Evolutionary conservation across 2,888 invertebrate species (phyloP), one percentile per base, ranked within the genome.

Genomic region (Euzophera pinguis): DNA sequence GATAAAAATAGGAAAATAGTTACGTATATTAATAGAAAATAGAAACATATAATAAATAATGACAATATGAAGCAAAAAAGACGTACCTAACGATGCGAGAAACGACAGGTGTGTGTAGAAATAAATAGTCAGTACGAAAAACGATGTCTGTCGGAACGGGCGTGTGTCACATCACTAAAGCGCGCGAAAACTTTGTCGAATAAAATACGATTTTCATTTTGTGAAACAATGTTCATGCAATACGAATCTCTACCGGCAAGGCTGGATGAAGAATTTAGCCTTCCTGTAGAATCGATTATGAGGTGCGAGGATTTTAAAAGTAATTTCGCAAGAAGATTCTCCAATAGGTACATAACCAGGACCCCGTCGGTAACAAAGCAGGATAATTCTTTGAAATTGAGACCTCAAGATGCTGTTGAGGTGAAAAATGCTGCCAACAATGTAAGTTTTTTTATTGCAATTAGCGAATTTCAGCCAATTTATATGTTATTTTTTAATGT

Each of bases 301-400:
- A 77, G 79, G 64, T 88, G 87, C 66, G 87, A 88, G 60, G 86
- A 90, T 64, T 90, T 90, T 62, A 90, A 90, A 59, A 90, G 89
- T 59, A 89, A 88, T 67, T 90, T 90, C 58, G 89, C 89, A 1
- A 80, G 89, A 64, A 84, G 78, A 59, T 78, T 90, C 51, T 90
- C 89, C n/a, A 84, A 87, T 63, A 75, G 89, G 52, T 89, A 84
- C 62, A 80, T 69, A 54, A 72, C 82, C 56, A 78, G 76, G 58
- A 64, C 83, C 17, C 73, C 82, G 9, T 59, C 62, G 41, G 64
- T 64, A 47, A 53, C 73, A 0, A 79, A 70, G 54, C 71, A 73
- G 55, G 81, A 82, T 37, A 63, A 65, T 42, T 57, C 74, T 7
- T 57, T 83, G 62, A 84, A 81, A 58, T 60, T 82, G 50, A 64